These are phyloP conservation scores for Caenorhabditis latens DNA, from an alignment of 1,140 invertebrate species.

Conservation along the genomic window DNA sequence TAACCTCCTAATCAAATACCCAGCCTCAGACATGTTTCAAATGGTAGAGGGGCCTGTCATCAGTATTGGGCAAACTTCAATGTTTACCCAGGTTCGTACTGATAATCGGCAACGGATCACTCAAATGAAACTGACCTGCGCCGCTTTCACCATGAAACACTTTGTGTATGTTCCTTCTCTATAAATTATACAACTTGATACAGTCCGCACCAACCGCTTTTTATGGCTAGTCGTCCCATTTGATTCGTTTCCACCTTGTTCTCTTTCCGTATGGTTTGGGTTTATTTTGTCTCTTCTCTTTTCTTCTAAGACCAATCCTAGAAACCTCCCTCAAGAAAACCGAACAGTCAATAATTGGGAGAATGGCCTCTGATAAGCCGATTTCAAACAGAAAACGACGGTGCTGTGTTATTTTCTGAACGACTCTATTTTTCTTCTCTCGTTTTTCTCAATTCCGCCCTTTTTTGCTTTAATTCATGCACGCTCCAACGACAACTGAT, in stretches of 20 bases:
- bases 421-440: background rate
- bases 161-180: slow-evolving; percentile 21
- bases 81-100: slow-evolving; percentile 37
- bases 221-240: slow-evolving; percentile 54
- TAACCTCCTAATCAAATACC: background rate
- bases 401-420: background rate
- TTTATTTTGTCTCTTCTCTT: slow-evolving; percentile 32
- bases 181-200: slow-evolving; percentile 57
- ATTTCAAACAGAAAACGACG: background rate
- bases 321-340: slow-evolving; percentile 1
- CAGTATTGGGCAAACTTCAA: background rate
- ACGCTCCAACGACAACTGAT: slow-evolving; percentile 52
- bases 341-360: slow-evolving; percentile 40
- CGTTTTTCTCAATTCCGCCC: no score
- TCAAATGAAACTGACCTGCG: slow-evolving; percentile 17
- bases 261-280: slow-evolving; percentile 12
- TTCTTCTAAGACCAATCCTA: background rate
- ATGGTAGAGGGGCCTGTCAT: background rate
- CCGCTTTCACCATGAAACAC: background rate
- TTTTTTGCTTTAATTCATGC: slow-evolving; percentile 26
- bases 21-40: slow-evolving; percentile 9
- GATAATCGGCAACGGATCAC: slow-evolving; percentile 30
- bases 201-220: slow-evolving; percentile 34
- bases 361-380: slow-evolving; percentile 41
- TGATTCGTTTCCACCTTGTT: slow-evolving; percentile 17